Conservation (phyloP, 1,140 invertebrate species). For the Telenomus remus region DNA sequence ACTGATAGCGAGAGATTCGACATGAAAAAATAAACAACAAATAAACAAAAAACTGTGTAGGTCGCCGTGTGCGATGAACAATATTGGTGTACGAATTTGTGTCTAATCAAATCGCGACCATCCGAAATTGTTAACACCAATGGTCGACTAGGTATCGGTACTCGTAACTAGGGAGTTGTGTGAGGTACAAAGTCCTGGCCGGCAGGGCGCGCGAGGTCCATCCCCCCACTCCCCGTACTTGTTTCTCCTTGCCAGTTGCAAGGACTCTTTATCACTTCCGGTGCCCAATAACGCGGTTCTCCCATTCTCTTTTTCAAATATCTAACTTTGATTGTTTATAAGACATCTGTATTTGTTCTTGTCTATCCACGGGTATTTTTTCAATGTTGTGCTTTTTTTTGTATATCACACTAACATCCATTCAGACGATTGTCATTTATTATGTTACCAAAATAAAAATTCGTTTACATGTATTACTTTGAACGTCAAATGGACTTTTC, state of each 20-base stretch:
- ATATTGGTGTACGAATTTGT: constrained; percentile 16
- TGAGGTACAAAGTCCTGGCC: constrained; percentile 76
- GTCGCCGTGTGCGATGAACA: constrained; percentile 34
- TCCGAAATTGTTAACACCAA: constrained; percentile 23
- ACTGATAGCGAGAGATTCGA: constrained; percentile 33
- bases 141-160: constrained; percentile 73
- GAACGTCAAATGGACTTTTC: no score
- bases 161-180: constrained; percentile 77
- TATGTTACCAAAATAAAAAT: no score
- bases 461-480: no score
- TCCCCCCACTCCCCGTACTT: constrained; percentile 75
- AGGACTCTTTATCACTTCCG: constrained; percentile 45
- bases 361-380: constrained; percentile 13
- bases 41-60: constrained; percentile 27
- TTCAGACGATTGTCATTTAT: neutral
- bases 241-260: constrained; percentile 47
- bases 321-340: constrained; percentile 12
- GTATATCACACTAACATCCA: constrained; percentile 26
- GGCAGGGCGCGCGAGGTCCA: constrained; percentile 75
- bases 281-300: constrained; percentile 53
- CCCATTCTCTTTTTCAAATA: constrained; percentile 34
- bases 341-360: constrained; percentile 2
- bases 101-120: constrained; percentile 21
- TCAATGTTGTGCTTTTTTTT: constrained; percentile 43
- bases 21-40: no score